Evolutionary conservation across 1,140 invertebrate species (phyloP), one percentile per base, ranked within the genome.

Genomic region (Dendrolimus kikuchii): DNA sequence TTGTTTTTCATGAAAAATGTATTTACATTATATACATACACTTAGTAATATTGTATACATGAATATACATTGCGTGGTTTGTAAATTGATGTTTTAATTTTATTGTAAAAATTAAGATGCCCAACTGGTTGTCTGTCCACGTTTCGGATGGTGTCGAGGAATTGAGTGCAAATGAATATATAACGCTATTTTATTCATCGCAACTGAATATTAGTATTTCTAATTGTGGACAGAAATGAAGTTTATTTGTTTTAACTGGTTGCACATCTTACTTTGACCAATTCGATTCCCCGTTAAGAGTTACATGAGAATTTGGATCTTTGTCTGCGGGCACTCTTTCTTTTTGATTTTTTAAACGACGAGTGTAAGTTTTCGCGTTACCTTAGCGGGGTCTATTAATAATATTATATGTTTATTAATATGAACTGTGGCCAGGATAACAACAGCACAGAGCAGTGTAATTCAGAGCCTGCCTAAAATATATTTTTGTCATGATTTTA

Each of bases 401-500:
- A 71, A 75, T 79, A 77, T 62, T 73, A 81, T 84, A 81, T 79
- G 71, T 84, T 81, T 81, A 78, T 79, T 78, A 72, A 78, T 64
- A 74, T 78, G 78, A 79, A 86, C 72, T 85, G 81, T 86, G 81
- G 81, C 78, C 80, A 86, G 81, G 77, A 83, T 74, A 74, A 86
- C 77, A 83, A 83, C 78, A 85, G 74, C 79, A 81, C 69, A 82
- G 74, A 81, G 78, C 80, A 83, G 79, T 85, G 79, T 81, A 78
- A 71, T 79, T 77, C 78, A 85, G 79, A 85, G 81, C 81, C 83
- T 85, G 81, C 83, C 83, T 85, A 87, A 85, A 82, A 85, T 87
- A 87, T 87, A 87, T 87, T 87, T 86, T 87, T 85, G 81, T 87
- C 81, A 81, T 86, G 75, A 81, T 82, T 85, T 87, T 87, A 85